These are phyloP conservation scores for Lagria hirta DNA, from an alignment of 2,888 invertebrate species.

Conservation along the genomic window DNA sequence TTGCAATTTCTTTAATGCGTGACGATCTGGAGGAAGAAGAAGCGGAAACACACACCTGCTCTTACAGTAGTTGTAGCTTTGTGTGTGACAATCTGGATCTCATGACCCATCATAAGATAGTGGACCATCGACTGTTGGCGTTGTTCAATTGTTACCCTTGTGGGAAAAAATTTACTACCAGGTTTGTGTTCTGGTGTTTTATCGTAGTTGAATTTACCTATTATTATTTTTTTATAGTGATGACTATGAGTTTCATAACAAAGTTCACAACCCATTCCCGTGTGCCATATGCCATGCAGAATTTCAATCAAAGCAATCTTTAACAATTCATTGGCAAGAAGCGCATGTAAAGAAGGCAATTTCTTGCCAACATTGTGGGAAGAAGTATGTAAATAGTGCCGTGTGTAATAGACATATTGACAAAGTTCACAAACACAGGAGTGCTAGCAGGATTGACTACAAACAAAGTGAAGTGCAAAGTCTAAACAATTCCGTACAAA, in stretches of 20 bases:
- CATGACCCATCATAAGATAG: constrained; percentile 25
- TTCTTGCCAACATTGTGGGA: constrained; percentile 15
- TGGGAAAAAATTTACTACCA: constrained; percentile 24
- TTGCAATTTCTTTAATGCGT: constrained; percentile 4
- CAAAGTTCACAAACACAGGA: constrained; percentile 12
- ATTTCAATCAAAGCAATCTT: too few species aligned
- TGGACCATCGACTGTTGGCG: constrained; percentile 24
- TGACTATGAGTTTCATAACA: constrained; percentile 13
- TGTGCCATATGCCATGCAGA: constrained; percentile 14
- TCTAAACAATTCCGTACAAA: too few species aligned
- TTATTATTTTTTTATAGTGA: constrained; percentile 13
- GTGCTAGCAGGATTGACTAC: constrained; percentile 12
- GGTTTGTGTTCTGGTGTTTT: too few species aligned
- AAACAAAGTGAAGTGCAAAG: not conserved
- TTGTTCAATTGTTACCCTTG: constrained; percentile 25
- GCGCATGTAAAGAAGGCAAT: constrained; percentile 15
- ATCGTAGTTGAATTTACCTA: constrained; percentile 1
- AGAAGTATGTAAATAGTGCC: constrained; percentile 15
- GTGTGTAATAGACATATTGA: constrained; percentile 12
- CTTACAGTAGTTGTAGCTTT: constrained; percentile 19
- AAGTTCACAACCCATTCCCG: constrained; percentile 5
- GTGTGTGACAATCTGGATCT: constrained; percentile 22
- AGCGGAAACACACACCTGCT: constrained; percentile 19
- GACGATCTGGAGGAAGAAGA: constrained; percentile 12
- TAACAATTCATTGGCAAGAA: constrained; percentile 19